A percentile compares a stretch with the other conserved stretches of the same genome.
Evolutionary conservation across 1,140 invertebrate species (phyloP).

Genomic region (Orchesella cincta): DNA sequence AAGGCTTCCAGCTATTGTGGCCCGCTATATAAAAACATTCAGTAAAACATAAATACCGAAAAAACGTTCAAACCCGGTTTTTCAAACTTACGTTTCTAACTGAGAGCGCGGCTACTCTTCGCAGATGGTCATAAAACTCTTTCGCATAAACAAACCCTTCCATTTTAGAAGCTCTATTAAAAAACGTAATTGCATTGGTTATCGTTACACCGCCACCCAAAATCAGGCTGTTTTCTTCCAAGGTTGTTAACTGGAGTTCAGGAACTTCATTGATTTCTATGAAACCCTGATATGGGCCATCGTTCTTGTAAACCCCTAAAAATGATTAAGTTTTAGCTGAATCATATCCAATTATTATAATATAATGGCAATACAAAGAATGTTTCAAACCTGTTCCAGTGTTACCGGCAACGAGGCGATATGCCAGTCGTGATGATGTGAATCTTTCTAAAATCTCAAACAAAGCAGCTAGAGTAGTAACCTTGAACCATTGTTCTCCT

Average conservation of each 20-base stretch:
- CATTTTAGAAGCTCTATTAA: conserved; percentile 59
- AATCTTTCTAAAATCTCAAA: conserved; percentile 61
- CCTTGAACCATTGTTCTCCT: conserved; percentile 60
- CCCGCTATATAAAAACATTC: conserved; percentile 51
- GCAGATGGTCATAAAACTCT: conserved; percentile 65
- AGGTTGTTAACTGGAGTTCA: conserved; percentile 49
- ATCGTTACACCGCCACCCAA: conserved; percentile 67
- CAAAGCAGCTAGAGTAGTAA: conserved; percentile 60
- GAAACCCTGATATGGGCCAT: conserved; percentile 55
- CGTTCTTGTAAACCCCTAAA: conserved; percentile 57
- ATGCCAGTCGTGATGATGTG: conserved; percentile 57
- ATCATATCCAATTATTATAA: too few species aligned
- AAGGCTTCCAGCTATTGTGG: conserved; percentile 57
- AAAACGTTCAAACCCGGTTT: background rate
- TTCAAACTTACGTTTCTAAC: conserved; percentile 67
- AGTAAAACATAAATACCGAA: too few species aligned
- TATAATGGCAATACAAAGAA: too few species aligned
- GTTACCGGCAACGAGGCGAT: conserved; percentile 67
- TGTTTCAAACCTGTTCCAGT: conserved; percentile 70
- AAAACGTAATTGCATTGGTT: conserved; percentile 65
- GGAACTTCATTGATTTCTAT: conserved; percentile 55
- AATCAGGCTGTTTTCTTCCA: conserved; percentile 29
- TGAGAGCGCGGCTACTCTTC: conserved; percentile 70
- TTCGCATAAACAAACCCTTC: conserved; percentile 62
- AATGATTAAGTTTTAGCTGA: too few species aligned